Percentiles rank a stretch among this genome's conserved stretches.
Evolutionary conservation across 2,113 vertebrate species (phyloP).

Genomic region (Esox niger): DNA sequence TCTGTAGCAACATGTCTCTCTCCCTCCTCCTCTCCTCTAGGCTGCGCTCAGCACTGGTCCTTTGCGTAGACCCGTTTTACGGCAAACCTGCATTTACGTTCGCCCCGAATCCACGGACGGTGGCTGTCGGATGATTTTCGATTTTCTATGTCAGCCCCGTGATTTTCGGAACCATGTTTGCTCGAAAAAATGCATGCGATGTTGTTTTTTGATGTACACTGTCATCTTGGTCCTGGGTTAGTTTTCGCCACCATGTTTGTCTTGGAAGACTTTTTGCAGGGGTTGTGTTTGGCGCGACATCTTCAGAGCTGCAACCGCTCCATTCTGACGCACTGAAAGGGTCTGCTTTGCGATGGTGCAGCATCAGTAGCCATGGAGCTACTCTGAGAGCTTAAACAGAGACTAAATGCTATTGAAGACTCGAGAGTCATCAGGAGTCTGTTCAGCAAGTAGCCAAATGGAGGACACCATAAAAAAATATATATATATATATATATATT

Average conservation of each 20-base stretch:
- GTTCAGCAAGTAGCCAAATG: no score
- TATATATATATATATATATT: no score
- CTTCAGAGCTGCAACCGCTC: slow-evolving; percentile 78
- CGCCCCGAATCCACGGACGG: slow-evolving; percentile 48
- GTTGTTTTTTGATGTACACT: slow-evolving; percentile 79
- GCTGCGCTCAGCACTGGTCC: slow-evolving; percentile 56
- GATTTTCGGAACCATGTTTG: slow-evolving; percentile 68
- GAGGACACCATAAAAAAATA: no score
- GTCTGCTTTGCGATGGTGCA: not conserved
- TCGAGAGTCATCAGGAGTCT: no score
- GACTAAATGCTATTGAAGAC: no score
- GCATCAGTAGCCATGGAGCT: no score
- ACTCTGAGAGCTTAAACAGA: no score
- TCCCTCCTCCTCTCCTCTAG: slow-evolving; percentile 61
- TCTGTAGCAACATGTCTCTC: slow-evolving; percentile 71
- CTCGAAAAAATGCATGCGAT: slow-evolving; percentile 79
- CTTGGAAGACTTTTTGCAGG: slow-evolving; percentile 87
- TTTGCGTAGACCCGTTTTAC: slow-evolving; percentile 63
- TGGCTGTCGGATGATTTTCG: slow-evolving; percentile 52
- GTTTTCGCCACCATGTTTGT: slow-evolving; percentile 97
- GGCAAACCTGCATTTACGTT: slow-evolving; percentile 67
- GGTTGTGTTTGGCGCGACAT: slow-evolving; percentile 86
- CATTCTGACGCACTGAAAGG: slow-evolving; percentile 79
- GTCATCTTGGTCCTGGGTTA: slow-evolving; percentile 90
- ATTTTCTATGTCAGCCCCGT: slow-evolving; percentile 54